phyloP scores from a whole-genome alignment of 2,888 invertebrate species.

The Hemaris fuciformis region DNA sequence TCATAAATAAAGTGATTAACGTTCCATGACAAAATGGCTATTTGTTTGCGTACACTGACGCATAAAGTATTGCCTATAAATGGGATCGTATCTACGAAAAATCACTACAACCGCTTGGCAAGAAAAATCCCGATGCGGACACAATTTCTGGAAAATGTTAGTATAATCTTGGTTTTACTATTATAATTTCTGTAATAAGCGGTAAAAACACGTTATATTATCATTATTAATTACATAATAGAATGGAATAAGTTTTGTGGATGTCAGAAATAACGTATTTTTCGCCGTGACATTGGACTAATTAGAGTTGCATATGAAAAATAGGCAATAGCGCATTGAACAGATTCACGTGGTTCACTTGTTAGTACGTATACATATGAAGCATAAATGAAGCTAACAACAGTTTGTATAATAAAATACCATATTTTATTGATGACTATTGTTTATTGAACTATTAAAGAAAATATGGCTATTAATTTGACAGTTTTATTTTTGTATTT shows the following conservation, averaged over 20 bases:
- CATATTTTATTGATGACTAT: neutral
- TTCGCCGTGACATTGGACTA: constrained; percentile 58
- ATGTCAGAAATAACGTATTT: constrained; percentile 23
- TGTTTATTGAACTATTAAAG: neutral
- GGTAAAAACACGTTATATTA: neutral
- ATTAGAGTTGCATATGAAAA: constrained; percentile 36
- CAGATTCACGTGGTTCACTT: constrained; percentile 41
- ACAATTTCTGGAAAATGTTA: constrained; percentile 80
- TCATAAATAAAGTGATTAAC: constrained; percentile 35
- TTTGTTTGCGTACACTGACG: constrained; percentile 80
- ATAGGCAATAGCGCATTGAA: constrained; percentile 21
- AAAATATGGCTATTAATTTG: neutral
- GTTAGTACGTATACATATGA: constrained; percentile 9
- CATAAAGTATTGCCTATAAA: constrained; percentile 78
- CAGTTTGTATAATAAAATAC: neutral
- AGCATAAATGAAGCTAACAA: neutral
- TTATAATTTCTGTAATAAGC: neutral
- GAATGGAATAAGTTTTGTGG: constrained; percentile 17
- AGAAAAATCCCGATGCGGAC: constrained; percentile 73
- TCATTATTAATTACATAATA: constrained; percentile 26
- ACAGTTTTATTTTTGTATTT: no score
- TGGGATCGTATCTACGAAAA: constrained; percentile 78
- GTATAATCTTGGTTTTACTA: constrained; percentile 30
- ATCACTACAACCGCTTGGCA: constrained; percentile 74
- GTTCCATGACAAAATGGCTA: constrained; percentile 74